Base-by-base conservation (phyloP, 2,797 vertebrate genomes). In the Choloepus didactylus region DNA sequence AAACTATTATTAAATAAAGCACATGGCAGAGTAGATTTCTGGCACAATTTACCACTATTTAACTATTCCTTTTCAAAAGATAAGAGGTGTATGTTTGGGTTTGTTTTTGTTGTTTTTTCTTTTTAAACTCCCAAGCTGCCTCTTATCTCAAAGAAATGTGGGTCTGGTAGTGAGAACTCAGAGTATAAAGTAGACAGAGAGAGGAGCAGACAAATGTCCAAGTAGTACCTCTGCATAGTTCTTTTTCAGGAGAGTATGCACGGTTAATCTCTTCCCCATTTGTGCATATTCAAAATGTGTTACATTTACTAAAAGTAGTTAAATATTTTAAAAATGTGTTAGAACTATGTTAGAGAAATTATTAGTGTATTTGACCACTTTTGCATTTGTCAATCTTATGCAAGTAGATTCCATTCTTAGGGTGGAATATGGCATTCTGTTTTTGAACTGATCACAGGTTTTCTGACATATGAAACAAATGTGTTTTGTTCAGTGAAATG, bases 61-160 rank as follows among this genome's bases (percentile, higher is more conserved):
- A 80, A 70, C 56, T 77, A n/a, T 92, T 91, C 14, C 64, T 84
- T 90, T 91, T 92, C 38, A 67, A 86, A 89, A 72, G 35, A 56
- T 69, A 29, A 9, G 4, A 16, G 51, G 51, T 54, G 51, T 54
- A 4, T 64, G 21, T 19, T 9, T 27, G 8, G 31, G 27, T 9
- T 18, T 70, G 60, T 8, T 8, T 23, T 14, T 11, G 41, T 15
- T 66, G 41, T 4, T 46, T 54, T 29, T n/a, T 67, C 19, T 86
- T 89, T 84, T 38, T 56, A 67, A 87, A 56, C 44, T 91, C 21
- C 49, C 6, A n/a, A 38, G 21, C 91, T 89, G 18, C 56, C 41
- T 35, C 35, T 89, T 38, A 27, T 15, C 18, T 27, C 15, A 49
- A 67, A 23, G 35, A 82, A 75, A n/a, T 76, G 18, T 31, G 14